Conservation (phyloP, 2,888 invertebrate species). For the Lasioglossum oenotherae region DNA sequence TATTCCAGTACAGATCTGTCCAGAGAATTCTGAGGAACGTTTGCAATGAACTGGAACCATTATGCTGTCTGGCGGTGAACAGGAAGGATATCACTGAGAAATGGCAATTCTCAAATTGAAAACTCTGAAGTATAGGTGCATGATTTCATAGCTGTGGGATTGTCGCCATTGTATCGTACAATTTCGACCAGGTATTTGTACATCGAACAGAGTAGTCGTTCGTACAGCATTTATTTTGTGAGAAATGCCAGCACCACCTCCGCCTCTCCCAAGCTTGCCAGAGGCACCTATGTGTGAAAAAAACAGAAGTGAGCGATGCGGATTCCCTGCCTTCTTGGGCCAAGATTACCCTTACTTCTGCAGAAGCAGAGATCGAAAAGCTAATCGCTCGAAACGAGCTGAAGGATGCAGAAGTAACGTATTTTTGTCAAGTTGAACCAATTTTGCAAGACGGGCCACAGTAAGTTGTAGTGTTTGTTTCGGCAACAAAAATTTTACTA, state of each 20-base stretch:
- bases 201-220: slow-evolving; percentile 42
- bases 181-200: slow-evolving; percentile 44
- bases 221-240: slow-evolving; percentile 26
- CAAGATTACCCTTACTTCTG: slow-evolving; percentile 80
- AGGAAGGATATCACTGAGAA: slow-evolving; percentile 25
- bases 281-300: slow-evolving; percentile 77
- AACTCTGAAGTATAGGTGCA: slow-evolving; percentile 39
- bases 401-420: slow-evolving; percentile 82
- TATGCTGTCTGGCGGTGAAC: slow-evolving; percentile 34
- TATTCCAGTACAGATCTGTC: slow-evolving; percentile 38
- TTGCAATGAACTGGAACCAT: slow-evolving; percentile 35
- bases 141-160: slow-evolving; percentile 51
- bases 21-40: not conserved
- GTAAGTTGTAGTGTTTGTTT: slow-evolving; percentile 62
- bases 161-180: slow-evolving; percentile 19
- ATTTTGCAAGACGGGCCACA: slow-evolving; percentile 83
- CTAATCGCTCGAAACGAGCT: slow-evolving; percentile 81
- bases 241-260: slow-evolving; percentile 77
- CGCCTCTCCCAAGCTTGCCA: slow-evolving; percentile 77
- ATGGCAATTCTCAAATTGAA: slow-evolving; percentile 60
- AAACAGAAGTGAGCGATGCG: slow-evolving; percentile 76
- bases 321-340: slow-evolving; percentile 81
- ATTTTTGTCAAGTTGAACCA: slow-evolving; percentile 82
- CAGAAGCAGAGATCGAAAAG: slow-evolving; percentile 82
- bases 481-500: not conserved